These are phyloP conservation scores for Corythornis vintsioides DNA, from an alignment of 2,113 vertebrate species.

Conservation along the genomic window DNA sequence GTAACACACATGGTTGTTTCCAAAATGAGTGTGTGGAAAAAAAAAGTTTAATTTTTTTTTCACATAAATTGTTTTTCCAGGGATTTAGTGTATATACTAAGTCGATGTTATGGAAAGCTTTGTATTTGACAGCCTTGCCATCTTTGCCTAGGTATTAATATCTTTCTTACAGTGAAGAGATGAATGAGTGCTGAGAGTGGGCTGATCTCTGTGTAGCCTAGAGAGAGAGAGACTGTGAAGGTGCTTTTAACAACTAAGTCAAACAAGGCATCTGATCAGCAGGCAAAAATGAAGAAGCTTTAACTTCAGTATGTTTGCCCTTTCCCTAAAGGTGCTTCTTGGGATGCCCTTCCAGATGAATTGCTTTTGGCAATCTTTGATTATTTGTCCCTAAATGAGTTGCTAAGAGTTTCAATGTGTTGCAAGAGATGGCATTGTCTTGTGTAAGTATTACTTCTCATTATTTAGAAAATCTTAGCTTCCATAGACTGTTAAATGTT, in stretches of 20 bases:
- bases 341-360: constrained; percentile 91
- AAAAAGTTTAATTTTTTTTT: not conserved
- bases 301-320: not conserved
- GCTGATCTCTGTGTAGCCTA: not conserved
- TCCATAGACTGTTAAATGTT: not conserved
- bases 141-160: not conserved
- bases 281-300: not conserved
- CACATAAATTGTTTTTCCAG: not conserved
- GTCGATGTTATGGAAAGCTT: not conserved
- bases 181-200: not conserved
- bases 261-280: not conserved
- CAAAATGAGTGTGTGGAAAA: not conserved
- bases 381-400: constrained; percentile 82
- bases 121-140: not conserved
- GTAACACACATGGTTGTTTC: not conserved
- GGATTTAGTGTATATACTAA: not conserved
- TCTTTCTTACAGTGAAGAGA: not conserved
- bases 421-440: constrained; percentile 88
- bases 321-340: constrained; percentile 77
- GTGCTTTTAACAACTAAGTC: not conserved
- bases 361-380: constrained; percentile 85
- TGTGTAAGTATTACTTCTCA: constrained; percentile 79
- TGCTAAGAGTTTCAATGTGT: constrained; percentile 78
- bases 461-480: not conserved
- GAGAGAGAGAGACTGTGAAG: not conserved